phyloP scores from a whole-genome alignment of 2,888 invertebrate genomes.

The Lochmaea crataegi region DNA sequence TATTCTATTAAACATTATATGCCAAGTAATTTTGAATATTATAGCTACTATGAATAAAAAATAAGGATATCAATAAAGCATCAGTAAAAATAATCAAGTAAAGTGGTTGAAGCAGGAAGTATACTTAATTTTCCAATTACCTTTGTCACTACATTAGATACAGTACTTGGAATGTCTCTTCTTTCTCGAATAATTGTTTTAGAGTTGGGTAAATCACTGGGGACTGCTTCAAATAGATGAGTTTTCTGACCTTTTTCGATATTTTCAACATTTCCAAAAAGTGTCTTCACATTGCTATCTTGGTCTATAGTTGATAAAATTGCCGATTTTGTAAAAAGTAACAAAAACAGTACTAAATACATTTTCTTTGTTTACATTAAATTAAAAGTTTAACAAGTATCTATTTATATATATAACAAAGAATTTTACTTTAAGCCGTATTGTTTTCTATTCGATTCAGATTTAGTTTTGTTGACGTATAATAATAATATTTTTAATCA shows the following conservation, averaged over 20 bases:
- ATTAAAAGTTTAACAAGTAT: conserved; percentile 4
- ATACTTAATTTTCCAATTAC: conserved; percentile 29
- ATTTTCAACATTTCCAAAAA: conserved; percentile 19
- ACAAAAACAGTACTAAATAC: conserved; percentile 28
- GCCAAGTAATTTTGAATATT: neutral
- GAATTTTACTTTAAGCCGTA: conserved; percentile 10
- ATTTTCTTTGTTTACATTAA: conserved; percentile 25
- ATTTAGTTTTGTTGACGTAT: neutral
- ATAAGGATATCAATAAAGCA: conserved; percentile 6
- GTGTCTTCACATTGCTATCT: conserved; percentile 13
- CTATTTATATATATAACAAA: neutral
- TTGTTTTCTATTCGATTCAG: neutral
- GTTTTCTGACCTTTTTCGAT: conserved; percentile 5
- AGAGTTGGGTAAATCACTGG: neutral
- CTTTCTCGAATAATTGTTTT: neutral
- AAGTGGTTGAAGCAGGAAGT: conserved; percentile 25
- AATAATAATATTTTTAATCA: neutral
- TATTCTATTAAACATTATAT: no score
- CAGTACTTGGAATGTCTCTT: conserved; percentile 12
- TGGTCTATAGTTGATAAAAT: conserved; percentile 13
- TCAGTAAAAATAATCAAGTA: conserved; percentile 20
- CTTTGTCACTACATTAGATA: conserved; percentile 28
- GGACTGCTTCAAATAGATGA: conserved; percentile 12
- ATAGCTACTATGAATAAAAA: neutral
- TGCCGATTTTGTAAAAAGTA: conserved; percentile 25